Evolutionary conservation across 2,113 vertebrate species (phyloP).

Genomic region (Rhabdomys dilectus): DNA sequence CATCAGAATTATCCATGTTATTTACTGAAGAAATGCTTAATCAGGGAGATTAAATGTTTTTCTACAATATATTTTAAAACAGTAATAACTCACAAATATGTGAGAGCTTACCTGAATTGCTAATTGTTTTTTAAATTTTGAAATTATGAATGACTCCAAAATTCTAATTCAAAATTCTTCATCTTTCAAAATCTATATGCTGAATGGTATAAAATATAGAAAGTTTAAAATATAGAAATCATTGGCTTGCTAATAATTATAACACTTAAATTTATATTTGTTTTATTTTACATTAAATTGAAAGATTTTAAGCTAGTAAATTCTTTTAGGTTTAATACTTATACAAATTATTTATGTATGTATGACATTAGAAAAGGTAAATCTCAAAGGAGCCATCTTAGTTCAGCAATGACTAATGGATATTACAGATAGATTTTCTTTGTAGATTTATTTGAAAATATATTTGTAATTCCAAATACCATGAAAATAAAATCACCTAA

Average conservation of each 20-base stretch:
- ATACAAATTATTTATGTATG: neutral
- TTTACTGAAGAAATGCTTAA: neutral
- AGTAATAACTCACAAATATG: neutral
- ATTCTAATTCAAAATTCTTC: neutral
- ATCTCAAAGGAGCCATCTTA: neutral
- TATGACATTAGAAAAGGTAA: neutral
- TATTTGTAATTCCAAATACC: neutral
- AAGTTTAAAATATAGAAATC: neutral
- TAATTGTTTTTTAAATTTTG: neutral
- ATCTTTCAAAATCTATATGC: neutral
- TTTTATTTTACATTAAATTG: neutral
- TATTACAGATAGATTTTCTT: neutral
- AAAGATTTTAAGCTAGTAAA: neutral
- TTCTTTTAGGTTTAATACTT: neutral
- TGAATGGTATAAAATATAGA: neutral
- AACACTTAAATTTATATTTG: constrained; percentile 3
- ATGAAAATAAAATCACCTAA: neutral
- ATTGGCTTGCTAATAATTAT: neutral
- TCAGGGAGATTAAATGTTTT: neutral
- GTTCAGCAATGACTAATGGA: neutral
- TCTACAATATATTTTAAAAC: neutral
- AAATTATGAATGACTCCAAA: constrained; percentile 20
- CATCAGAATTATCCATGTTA: neutral
- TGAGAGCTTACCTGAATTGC: neutral
- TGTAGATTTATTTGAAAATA: constrained; percentile 21